Conservation (phyloP, 2,113 vertebrate species). For the Pelecanoides urinatrix region DNA sequence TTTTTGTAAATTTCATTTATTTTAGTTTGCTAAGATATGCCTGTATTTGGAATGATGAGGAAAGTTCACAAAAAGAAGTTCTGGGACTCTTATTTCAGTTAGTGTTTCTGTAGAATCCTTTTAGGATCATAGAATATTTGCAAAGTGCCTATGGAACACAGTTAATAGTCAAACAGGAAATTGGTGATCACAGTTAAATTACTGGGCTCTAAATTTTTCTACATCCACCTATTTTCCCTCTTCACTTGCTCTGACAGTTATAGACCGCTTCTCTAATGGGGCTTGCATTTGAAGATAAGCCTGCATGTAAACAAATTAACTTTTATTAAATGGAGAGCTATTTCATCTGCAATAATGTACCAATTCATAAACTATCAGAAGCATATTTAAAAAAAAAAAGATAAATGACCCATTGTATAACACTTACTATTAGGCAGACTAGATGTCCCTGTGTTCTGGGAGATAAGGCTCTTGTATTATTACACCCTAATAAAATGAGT, state of each 20-base stretch:
- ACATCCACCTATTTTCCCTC: constrained; percentile 52
- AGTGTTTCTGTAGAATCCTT: not conserved
- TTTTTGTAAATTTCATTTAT: not conserved
- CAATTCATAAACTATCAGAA: constrained; percentile 77
- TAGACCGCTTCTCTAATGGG: constrained; percentile 70
- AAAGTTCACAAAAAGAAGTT: not conserved
- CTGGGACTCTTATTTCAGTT: not conserved
- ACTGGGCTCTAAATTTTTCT: constrained; percentile 61
- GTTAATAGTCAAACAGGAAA: not conserved
- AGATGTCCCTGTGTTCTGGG: constrained; percentile 76
- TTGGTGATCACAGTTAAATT: constrained; percentile 54
- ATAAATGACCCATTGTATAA: constrained; percentile 76
- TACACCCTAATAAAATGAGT: constrained; percentile 78
- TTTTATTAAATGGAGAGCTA: constrained; percentile 76
- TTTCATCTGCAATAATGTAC: constrained; percentile 76
- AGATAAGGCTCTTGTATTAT: constrained; percentile 80
- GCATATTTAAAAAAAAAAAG: constrained; percentile 60
- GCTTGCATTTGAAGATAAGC: constrained; percentile 79
- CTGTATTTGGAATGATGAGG: not conserved
- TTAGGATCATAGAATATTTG: not conserved
- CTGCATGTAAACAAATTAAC: constrained; percentile 81
- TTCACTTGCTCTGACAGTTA: constrained; percentile 72
- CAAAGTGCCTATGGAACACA: not conserved
- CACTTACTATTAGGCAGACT: constrained; percentile 73
- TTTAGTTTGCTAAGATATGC: not conserved